Evolutionary conservation across 2,797 vertebrate species (phyloP).

Genomic region (Lophius americanus): DNA sequence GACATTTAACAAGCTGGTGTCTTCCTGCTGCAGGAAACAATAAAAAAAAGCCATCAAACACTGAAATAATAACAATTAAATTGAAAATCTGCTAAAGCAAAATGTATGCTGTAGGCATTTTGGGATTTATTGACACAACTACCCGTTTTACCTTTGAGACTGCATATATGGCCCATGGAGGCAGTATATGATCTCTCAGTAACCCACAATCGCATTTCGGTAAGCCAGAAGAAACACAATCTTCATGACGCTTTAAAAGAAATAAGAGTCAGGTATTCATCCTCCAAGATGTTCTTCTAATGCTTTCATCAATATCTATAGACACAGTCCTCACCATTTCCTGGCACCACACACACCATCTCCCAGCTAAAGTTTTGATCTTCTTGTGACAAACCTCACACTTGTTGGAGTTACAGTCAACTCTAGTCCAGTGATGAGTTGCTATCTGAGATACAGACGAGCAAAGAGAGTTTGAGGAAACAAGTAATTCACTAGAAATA

Average conservation of each 20-base stretch:
- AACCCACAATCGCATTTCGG: slow-evolving; percentile 84
- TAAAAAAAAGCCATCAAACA: slow-evolving; percentile 4
- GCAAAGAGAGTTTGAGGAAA: slow-evolving; percentile 4
- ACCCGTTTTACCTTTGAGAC: slow-evolving; percentile 81
- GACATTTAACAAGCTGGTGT: slow-evolving; percentile 72
- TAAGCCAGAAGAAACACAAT: slow-evolving; percentile 78
- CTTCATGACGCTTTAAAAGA: slow-evolving; percentile 85
- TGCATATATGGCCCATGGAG: slow-evolving; percentile 88
- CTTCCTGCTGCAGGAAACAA: slow-evolving; percentile 66
- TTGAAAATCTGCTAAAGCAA: not conserved
- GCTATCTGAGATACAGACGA: slow-evolving; percentile 74
- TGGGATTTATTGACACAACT: not conserved
- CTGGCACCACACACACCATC: slow-evolving; percentile 90
- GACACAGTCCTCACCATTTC: slow-evolving; percentile 79
- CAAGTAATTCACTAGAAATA: not conserved
- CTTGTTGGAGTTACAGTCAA: slow-evolving; percentile 84
- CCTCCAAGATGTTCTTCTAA: not conserved
- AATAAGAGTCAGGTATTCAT: slow-evolving; percentile 14
- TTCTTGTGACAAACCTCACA: slow-evolving; percentile 90
- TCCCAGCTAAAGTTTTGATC: slow-evolving; percentile 86
- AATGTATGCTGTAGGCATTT: not conserved
- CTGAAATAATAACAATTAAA: not conserved
- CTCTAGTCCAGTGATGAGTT: slow-evolving; percentile 86
- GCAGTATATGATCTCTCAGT: slow-evolving; percentile 87
- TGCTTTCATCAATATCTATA: not conserved